A percentile compares a stretch with the other conserved stretches of the same genome.
These are phyloP conservation scores for Conus betulinus DNA, from an alignment of 1,140 invertebrate species.

Conservation along the genomic window DNA sequence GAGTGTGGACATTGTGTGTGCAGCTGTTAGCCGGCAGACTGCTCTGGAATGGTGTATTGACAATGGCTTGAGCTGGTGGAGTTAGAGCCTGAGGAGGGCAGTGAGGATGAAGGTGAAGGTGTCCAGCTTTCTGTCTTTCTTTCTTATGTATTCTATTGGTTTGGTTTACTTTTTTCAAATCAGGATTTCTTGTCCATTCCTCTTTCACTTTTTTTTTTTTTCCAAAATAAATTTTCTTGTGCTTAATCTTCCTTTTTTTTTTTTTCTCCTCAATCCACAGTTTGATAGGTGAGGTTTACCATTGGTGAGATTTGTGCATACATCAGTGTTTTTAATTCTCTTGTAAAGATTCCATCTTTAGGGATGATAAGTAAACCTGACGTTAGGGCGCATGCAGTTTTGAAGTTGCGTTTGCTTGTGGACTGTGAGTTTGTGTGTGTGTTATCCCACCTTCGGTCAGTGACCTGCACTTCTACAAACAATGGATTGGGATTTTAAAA, in stretches of 20 bases:
- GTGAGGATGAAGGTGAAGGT: slow-evolving; percentile 76
- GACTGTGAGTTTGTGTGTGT: too few species aligned
- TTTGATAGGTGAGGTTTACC: too few species aligned
- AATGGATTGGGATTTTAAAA: too few species aligned
- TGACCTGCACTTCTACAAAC: too few species aligned
- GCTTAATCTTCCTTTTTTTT: neutral
- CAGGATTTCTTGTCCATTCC: neutral
- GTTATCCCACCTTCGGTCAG: too few species aligned
- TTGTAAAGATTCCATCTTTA: too few species aligned
- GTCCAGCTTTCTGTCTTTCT: neutral
- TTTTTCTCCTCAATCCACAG: neutral
- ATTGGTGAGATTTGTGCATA: too few species aligned
- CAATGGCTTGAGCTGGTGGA: slow-evolving; percentile 85
- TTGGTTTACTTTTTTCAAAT: neutral
- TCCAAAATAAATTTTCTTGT: neutral
- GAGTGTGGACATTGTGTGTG: neutral
- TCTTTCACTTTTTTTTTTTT: neutral
- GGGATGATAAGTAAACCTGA: too few species aligned
- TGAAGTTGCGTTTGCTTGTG: too few species aligned
- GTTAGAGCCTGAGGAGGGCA: slow-evolving; percentile 78
- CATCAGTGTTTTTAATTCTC: too few species aligned
- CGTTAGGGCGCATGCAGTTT: too few species aligned
- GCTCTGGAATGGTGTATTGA: slow-evolving; percentile 82
- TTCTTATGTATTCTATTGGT: neutral
- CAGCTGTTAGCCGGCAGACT: slow-evolving; percentile 64